A percentile compares a stretch with the other conserved stretches of the same genome.
These are phyloP conservation scores for Eclectus roratus DNA, from an alignment of 2,113 vertebrate genomes.

Conservation along the genomic window DNA sequence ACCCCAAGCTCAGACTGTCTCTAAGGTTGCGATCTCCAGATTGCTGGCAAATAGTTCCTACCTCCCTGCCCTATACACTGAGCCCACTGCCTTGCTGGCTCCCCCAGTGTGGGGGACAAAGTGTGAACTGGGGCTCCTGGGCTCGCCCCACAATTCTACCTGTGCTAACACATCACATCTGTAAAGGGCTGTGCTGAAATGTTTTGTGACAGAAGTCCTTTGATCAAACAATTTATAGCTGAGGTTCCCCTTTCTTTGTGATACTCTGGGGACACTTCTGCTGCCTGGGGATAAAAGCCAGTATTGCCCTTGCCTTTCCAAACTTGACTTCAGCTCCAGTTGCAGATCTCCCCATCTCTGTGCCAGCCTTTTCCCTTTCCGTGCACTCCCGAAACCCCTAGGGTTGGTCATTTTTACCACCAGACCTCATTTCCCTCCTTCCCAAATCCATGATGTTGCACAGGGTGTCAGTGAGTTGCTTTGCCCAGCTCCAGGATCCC, in stretches of 20 bases:
- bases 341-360: not conserved
- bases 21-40: not conserved
- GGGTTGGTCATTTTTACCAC: not conserved
- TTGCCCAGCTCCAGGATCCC: not conserved
- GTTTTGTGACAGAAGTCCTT: not conserved
- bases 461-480: not conserved
- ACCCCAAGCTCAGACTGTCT: not conserved
- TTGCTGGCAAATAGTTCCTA: not conserved
- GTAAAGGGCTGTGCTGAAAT: not conserved
- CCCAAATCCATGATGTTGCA: not conserved
- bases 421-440: not conserved
- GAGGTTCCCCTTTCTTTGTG: not conserved
- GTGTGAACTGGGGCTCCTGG: not conserved
- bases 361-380: not conserved
- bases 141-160: not conserved
- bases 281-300: not conserved
- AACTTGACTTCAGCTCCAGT: accelerated
- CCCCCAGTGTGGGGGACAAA: not conserved
- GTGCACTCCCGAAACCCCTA: not conserved
- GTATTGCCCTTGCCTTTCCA: not conserved
- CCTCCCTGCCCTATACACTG: accelerated
- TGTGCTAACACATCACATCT: not conserved
- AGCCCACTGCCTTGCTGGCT: accelerated
- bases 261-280: not conserved
- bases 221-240: not conserved